Evolutionary conservation across 2,888 invertebrate species (phyloP).

Genomic region (Trachelus tabidus): DNA sequence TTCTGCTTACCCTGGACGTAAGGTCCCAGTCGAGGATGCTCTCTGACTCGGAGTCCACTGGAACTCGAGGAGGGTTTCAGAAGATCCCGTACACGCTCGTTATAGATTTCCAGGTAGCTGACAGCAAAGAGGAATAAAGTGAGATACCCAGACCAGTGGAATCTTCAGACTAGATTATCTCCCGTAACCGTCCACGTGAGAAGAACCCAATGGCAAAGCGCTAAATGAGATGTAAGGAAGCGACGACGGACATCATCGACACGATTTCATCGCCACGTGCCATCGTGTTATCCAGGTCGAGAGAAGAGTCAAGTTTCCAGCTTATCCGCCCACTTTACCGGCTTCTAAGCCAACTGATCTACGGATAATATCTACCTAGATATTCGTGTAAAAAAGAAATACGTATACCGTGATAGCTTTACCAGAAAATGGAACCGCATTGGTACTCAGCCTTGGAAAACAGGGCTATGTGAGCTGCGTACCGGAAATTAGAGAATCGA

Average conservation of each 20-base stretch:
- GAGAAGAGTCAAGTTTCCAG: not conserved
- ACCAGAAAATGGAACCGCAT: not conserved
- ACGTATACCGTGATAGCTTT: not conserved
- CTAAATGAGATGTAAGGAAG: not conserved
- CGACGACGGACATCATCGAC: not conserved
- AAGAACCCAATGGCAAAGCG: not conserved
- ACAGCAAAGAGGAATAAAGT: constrained; percentile 17
- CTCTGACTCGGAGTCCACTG: constrained; percentile 75
- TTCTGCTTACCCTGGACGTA: constrained; percentile 79
- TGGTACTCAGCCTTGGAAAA: not conserved
- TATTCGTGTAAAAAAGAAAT: not conserved
- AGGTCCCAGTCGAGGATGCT: constrained; percentile 82
- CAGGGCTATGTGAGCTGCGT: not conserved
- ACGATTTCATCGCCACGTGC: not conserved
- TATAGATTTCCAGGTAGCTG: constrained; percentile 70
- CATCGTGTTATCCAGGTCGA: not conserved
- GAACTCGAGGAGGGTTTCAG: constrained; percentile 63
- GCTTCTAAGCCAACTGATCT: not conserved
- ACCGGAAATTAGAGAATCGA: constrained; percentile 41
- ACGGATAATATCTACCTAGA: not conserved
- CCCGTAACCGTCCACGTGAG: not conserved
- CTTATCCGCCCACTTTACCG: not conserved
- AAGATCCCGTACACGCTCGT: constrained; percentile 79
- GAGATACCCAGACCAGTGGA: not conserved
- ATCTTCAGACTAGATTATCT: not conserved